Base-by-base conservation (phyloP, 1,140 invertebrate genomes). In the Drosophila nigromelanica region DNA sequence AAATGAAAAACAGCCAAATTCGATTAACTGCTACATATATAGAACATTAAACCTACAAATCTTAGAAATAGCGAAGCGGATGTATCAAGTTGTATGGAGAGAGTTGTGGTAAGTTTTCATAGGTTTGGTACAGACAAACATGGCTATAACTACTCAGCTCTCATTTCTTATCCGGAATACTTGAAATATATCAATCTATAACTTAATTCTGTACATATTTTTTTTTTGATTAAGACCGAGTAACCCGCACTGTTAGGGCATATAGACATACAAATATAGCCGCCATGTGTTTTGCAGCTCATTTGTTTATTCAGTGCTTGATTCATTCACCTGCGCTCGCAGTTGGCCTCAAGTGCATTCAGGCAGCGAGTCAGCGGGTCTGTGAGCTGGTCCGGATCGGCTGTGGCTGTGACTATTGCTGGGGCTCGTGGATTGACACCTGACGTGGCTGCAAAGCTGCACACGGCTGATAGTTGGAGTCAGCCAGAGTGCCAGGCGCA, bases 221-320 rank as follows among this genome's bases (percentile, higher is more conserved):
- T 7, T 7, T 10, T 1, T 7, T 4, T 12, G 1, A 11, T 1
- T 0, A 18, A 43, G 14, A 0, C 0, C 14, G n/a, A 30, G 5
- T 33, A 18, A 18, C 40, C 27, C 15, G 5, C 3, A 7, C 18
- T 18, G 42, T 18, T 15, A 47, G 40, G 48, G 21, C 48, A 42
- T 43, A 18, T 1, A 12, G 11, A 55, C 15, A 50, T 66, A 30
- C 14, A 50, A 42, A 52, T 40, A 63, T 63, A 43, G 48, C 48
- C 35, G 48, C 55, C 48, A 58, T 72, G 42, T 76, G 30, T 74
- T 56, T 42, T 54, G 58, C 63, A 70, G 64, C 71, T 64, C 64
- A 70, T 77, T 77, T 77, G 71, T 77, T 74, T 77, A 73, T 77
- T 70, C 71, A 86, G 74, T 52, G 85, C 80, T 86, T 81, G 82